phyloP scores from a whole-genome alignment of 2,797 vertebrate species.

The Leptatherina wallacei region DNA sequence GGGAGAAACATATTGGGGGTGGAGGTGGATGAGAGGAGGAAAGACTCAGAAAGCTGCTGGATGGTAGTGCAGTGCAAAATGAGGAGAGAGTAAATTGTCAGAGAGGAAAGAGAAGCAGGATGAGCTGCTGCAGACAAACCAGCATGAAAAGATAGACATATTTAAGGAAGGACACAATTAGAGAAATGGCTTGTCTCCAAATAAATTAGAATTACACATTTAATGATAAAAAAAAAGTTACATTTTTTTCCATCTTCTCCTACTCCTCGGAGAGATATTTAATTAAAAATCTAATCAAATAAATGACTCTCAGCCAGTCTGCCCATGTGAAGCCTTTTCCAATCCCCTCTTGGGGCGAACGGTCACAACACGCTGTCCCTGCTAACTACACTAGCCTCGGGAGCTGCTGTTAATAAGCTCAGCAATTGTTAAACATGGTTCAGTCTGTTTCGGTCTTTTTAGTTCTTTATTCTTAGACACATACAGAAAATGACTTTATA shows the following conservation, averaged over 20 bases:
- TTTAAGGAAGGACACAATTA: constrained; percentile 69
- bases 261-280: constrained; percentile 74
- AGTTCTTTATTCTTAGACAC: constrained; percentile 38
- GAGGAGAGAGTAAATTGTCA: constrained; percentile 12
- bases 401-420: constrained; percentile 64
- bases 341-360: constrained; percentile 64
- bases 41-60: constrained; percentile 15
- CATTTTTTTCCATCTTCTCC: constrained; percentile 37
- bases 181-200: constrained; percentile 68
- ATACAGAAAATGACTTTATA: constrained; percentile 14
- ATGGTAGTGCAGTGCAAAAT: constrained; percentile 37
- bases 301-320: constrained; percentile 74
- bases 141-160: constrained; percentile 47
- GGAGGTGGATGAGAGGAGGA: constrained; percentile 18
- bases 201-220: constrained; percentile 77
- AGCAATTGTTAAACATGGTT: constrained; percentile 60
- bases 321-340: constrained; percentile 68
- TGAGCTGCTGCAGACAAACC: constrained; percentile 33
- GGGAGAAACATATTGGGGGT: constrained; percentile 28
- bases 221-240: constrained; percentile 73
- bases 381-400: constrained; percentile 68
- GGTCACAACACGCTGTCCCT: constrained; percentile 73
- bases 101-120: constrained; percentile 20
- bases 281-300: constrained; percentile 84
- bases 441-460: constrained; percentile 54